phyloP scores from a whole-genome alignment of 2,797 vertebrate genomes.

The Gephyroberyx darwinii region DNA sequence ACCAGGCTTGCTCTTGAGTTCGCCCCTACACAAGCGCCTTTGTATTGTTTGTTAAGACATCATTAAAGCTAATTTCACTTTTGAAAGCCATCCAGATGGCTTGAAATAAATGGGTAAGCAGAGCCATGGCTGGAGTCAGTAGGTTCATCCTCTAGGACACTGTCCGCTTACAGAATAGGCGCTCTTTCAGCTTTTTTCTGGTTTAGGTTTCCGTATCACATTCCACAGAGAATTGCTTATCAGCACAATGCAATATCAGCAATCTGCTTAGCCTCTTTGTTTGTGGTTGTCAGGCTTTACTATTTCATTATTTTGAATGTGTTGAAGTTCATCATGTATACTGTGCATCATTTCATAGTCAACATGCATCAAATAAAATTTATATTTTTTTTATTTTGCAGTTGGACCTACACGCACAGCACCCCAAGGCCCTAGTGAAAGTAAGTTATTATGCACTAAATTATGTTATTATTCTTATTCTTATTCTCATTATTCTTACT shows the following conservation, averaged over 20 bases:
- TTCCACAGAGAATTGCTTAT: slow-evolving; percentile 57
- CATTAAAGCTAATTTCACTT: slow-evolving; percentile 73
- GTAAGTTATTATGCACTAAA: slow-evolving; percentile 45
- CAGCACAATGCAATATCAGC: slow-evolving; percentile 54
- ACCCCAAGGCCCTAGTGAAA: rapidly evolving
- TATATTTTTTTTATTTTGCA: slow-evolving; percentile 36
- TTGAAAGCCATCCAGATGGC: slow-evolving; percentile 69
- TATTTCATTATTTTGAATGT: slow-evolving; percentile 3
- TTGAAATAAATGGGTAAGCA: slow-evolving; percentile 47
- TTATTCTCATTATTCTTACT: neutral
- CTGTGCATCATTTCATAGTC: neutral
- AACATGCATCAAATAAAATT: slow-evolving; percentile 5
- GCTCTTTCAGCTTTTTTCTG: slow-evolving; percentile 39
- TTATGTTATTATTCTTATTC: neutral
- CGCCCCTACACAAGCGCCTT: slow-evolving; percentile 71
- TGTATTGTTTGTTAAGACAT: slow-evolving; percentile 75
- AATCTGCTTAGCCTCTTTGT: slow-evolving; percentile 25
- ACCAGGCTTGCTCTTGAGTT: slow-evolving; percentile 68
- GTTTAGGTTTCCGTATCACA: slow-evolving; percentile 52
- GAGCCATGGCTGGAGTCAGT: slow-evolving; percentile 35
- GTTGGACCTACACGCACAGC: slow-evolving; percentile 13
- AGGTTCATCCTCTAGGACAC: slow-evolving; percentile 54
- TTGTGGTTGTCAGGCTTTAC: slow-evolving; percentile 28
- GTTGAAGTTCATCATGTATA: slow-evolving; percentile 12
- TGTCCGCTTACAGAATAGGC: slow-evolving; percentile 25